phyloP scores from a whole-genome alignment of 2,888 invertebrate species.

The Azorinus chamasolen region DNA sequence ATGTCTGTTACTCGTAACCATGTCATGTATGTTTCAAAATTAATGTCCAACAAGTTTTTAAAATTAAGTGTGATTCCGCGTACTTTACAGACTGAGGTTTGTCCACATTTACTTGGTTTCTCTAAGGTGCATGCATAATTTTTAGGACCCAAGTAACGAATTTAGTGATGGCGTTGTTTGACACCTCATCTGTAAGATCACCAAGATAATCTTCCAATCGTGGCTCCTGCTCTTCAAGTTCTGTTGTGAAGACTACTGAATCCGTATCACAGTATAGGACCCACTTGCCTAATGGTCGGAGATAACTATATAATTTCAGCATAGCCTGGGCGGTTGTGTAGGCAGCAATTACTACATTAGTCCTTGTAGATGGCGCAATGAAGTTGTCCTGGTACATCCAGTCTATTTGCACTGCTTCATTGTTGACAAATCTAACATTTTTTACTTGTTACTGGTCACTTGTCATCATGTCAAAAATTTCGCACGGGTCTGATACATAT shows the following conservation, averaged over 20 bases:
- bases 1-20: slow-evolving; percentile 60
- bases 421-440: slow-evolving; percentile 25
- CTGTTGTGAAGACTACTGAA: slow-evolving; percentile 23
- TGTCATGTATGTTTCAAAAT: slow-evolving; percentile 29
- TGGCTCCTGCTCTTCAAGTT: slow-evolving; percentile 46
- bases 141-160: slow-evolving; percentile 39
- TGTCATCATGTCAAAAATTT: slow-evolving; percentile 32
- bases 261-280: slow-evolving; percentile 30
- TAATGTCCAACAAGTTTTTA: slow-evolving; percentile 30
- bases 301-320: slow-evolving; percentile 38
- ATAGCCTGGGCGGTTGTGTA: slow-evolving; percentile 51
- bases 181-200: slow-evolving; percentile 83
- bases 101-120: slow-evolving; percentile 23
- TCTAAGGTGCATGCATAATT: slow-evolving; percentile 25
- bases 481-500: slow-evolving; percentile 10
- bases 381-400: slow-evolving; percentile 33
- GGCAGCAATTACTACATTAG: slow-evolving; percentile 46
- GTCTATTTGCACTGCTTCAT: slow-evolving; percentile 23
- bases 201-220: slow-evolving; percentile 79
- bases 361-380: slow-evolving; percentile 17
- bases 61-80: slow-evolving; percentile 41
- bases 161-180: slow-evolving; percentile 15
- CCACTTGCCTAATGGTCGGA: slow-evolving; percentile 23
- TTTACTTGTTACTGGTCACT: slow-evolving; percentile 22
- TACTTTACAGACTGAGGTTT: slow-evolving; percentile 21